These are phyloP conservation scores for Nannoperca obscura DNA, from an alignment of 2,797 vertebrate species.

Conservation along the genomic window DNA sequence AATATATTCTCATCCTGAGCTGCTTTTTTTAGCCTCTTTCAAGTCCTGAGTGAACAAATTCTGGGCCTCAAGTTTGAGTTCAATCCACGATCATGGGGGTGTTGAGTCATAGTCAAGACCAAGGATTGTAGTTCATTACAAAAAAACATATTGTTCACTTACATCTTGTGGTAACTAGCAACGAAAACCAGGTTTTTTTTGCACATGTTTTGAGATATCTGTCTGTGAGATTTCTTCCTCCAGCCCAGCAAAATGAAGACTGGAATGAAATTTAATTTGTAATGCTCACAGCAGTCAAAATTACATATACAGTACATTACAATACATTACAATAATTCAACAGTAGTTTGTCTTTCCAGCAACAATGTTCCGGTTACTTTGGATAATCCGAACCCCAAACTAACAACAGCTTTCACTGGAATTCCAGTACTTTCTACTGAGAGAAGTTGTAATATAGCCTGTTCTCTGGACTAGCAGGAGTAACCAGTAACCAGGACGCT, in stretches of 20 bases:
- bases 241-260: conserved; percentile 18
- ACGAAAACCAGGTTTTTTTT: background rate
- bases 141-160: conserved; percentile 6
- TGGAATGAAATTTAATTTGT: conserved; percentile 45
- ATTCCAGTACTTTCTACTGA: background rate
- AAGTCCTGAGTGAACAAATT: conserved; percentile 19
- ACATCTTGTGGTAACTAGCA: background rate
- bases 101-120: conserved; percentile 8
- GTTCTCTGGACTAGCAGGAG: conserved; percentile 8
- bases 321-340: conserved; percentile 53
- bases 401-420: conserved; percentile 31
- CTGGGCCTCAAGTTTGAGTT: conserved; percentile 26
- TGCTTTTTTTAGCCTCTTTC: conserved; percentile 18
- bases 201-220: background rate
- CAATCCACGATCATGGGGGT: background rate
- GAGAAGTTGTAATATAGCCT: background rate
- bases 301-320: conserved; percentile 22
- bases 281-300: conserved; percentile 38
- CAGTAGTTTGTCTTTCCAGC: conserved; percentile 42
- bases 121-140: conserved; percentile 27
- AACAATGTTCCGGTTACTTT: conserved; percentile 51
- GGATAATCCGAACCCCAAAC: conserved; percentile 27
- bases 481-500: background rate
- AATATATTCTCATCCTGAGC: conserved; percentile 41
- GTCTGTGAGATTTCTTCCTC: conserved; percentile 14